Conservation (phyloP, 2,797 vertebrate species). For the Tragopan temminckii region DNA sequence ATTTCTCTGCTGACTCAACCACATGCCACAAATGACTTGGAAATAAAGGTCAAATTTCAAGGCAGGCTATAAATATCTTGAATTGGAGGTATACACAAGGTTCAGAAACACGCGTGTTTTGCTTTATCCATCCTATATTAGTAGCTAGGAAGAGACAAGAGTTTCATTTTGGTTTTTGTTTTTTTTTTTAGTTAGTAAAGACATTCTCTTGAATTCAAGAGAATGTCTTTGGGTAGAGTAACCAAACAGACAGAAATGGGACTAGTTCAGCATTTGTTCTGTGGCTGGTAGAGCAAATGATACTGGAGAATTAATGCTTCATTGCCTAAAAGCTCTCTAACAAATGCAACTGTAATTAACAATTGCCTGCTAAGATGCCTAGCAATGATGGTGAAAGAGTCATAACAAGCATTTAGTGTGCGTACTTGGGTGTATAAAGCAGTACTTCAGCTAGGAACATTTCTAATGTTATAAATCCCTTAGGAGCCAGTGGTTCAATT, state of each 20-base stretch:
- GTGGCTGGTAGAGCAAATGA: neutral
- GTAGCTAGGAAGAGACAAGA: neutral
- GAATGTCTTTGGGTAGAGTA: neutral
- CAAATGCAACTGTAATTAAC: slow-evolving; percentile 3
- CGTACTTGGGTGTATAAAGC: neutral
- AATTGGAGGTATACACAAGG: neutral
- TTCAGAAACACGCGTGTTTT: neutral
- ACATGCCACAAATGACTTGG: neutral
- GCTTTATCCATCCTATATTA: neutral
- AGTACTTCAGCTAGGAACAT: neutral
- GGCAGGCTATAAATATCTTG: neutral
- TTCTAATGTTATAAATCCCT: neutral
- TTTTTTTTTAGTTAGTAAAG: neutral
- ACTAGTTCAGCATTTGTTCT: neutral
- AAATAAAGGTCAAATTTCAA: slow-evolving; percentile 9
- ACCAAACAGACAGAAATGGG: neutral
- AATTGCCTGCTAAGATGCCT: neutral
- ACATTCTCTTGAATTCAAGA: neutral
- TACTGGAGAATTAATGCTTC: neutral
- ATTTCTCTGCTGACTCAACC: neutral
- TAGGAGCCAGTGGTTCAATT: neutral
- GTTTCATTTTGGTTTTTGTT: neutral
- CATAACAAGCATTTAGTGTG: neutral
- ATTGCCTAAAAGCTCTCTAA: neutral
- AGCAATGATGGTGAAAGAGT: neutral